These are phyloP conservation scores for Actinernus sp. DNA, from an alignment of 92 coral and sea anemone species.

Conservation along the genomic window DNA sequence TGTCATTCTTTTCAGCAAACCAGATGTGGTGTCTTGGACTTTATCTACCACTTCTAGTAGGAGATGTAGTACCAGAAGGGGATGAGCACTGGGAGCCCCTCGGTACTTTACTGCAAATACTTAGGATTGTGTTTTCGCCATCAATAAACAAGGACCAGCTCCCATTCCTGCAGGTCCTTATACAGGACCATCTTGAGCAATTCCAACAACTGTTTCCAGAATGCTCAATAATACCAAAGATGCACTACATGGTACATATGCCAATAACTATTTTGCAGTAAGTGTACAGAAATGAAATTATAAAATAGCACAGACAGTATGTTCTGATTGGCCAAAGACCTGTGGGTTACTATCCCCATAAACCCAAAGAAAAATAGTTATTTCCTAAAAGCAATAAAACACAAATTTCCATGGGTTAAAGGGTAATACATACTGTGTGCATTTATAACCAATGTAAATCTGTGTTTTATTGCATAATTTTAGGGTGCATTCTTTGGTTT, in stretches of 20 bases:
- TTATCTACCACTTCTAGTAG: slow-evolving; percentile 62
- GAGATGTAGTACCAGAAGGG: slow-evolving; percentile 59
- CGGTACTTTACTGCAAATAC: slow-evolving; percentile 43
- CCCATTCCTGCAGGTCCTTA: slow-evolving; percentile 58
- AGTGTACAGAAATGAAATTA: too few species aligned
- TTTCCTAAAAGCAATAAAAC: too few species aligned
- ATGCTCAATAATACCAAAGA: slow-evolving; percentile 68
- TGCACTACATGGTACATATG: slow-evolving; percentile 79
- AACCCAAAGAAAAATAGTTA: too few species aligned
- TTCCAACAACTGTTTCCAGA: slow-evolving; percentile 6
- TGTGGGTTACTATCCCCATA: too few species aligned
- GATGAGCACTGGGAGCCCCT: slow-evolving; percentile 64
- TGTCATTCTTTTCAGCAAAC: slow-evolving; percentile 41
- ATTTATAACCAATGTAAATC: too few species aligned
- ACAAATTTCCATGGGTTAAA: too few species aligned
- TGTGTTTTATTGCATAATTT: too few species aligned
- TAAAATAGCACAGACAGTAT: too few species aligned
- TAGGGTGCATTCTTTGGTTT: too few species aligned
- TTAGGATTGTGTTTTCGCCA: slow-evolving; percentile 51
- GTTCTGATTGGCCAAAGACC: too few species aligned
- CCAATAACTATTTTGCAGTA: slow-evolving; percentile 64
- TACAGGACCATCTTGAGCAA: slow-evolving; percentile 5
- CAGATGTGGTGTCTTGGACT: slow-evolving; percentile 82
- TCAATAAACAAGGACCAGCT: slow-evolving; percentile 30
- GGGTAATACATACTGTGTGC: too few species aligned